phyloP scores from a whole-genome alignment of 2,797 vertebrate genomes.

The Lacerta agilis region DNA sequence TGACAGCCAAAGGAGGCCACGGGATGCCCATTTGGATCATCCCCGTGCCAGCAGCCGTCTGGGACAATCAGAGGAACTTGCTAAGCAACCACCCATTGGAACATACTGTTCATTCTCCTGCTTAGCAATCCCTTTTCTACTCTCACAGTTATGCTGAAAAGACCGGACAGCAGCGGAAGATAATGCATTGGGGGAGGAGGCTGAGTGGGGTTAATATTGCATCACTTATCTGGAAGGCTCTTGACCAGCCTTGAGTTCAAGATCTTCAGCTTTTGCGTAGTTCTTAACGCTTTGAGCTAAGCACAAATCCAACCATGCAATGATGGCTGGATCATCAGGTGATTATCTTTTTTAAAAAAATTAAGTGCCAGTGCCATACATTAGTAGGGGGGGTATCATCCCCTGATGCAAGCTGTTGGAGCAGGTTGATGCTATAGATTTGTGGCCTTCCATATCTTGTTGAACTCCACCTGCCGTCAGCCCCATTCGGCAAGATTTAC shows the following conservation, averaged over 20 bases:
- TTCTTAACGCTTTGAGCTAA: neutral
- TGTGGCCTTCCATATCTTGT: no score
- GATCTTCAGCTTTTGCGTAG: neutral
- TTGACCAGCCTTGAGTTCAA: neutral
- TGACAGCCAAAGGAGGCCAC: slow-evolving; percentile 57
- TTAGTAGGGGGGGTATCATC: neutral
- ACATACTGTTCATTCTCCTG: slow-evolving; percentile 62
- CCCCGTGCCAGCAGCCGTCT: slow-evolving; percentile 50
- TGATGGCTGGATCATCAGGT: neutral
- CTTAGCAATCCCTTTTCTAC: slow-evolving; percentile 39
- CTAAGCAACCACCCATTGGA: slow-evolving; percentile 61
- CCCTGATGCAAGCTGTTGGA: neutral
- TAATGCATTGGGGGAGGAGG: neutral
- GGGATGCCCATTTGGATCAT: slow-evolving; percentile 69
- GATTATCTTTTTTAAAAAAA: neutral
- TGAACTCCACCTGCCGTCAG: no score
- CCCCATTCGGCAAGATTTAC: no score
- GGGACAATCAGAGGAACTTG: slow-evolving; percentile 57
- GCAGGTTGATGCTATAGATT: no score
- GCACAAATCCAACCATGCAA: neutral
- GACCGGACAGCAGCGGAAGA: slow-evolving; percentile 18
- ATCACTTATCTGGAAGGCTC: slow-evolving; percentile 1
- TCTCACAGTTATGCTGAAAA: slow-evolving; percentile 56
- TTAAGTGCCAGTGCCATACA: neutral
- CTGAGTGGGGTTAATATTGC: slow-evolving; percentile 32